These are phyloP conservation scores for Morone saxatilis DNA, from an alignment of 2,113 vertebrate species.

Conservation along the genomic window DNA sequence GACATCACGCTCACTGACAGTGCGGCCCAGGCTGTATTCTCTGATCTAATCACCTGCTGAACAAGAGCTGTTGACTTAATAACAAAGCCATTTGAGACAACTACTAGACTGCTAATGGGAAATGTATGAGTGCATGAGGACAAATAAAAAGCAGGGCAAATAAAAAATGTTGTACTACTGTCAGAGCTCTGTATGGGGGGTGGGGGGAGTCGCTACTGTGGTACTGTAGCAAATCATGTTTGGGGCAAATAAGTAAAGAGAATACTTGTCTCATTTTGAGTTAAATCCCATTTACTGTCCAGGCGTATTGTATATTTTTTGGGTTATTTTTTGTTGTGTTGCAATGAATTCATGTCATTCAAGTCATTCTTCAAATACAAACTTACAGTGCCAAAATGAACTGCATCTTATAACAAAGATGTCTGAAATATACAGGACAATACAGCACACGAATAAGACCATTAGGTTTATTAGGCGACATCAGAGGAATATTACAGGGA, in stretches of 20 bases:
- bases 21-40: conserved; percentile 50
- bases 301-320: neutral
- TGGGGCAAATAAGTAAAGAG: neutral
- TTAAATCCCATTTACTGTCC: neutral
- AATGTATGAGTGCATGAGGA: conserved; percentile 40
- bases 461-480: neutral
- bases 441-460: neutral
- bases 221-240: conserved; percentile 22
- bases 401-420: neutral
- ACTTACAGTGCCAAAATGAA: neutral
- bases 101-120: conserved; percentile 43
- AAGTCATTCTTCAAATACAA: neutral
- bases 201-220: neutral
- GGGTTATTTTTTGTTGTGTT: neutral
- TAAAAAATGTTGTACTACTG: conserved; percentile 27
- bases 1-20: conserved; percentile 55
- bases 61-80: conserved; percentile 73
- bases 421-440: neutral
- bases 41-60: conserved; percentile 71
- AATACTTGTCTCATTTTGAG: neutral
- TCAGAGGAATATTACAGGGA: conserved; percentile 1
- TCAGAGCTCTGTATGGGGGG: neutral
- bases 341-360: neutral
- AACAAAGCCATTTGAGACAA: conserved; percentile 62
- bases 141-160: conserved; percentile 46